phyloP scores from a whole-genome alignment of 2,797 vertebrate species.

The Allobates femoralis region DNA sequence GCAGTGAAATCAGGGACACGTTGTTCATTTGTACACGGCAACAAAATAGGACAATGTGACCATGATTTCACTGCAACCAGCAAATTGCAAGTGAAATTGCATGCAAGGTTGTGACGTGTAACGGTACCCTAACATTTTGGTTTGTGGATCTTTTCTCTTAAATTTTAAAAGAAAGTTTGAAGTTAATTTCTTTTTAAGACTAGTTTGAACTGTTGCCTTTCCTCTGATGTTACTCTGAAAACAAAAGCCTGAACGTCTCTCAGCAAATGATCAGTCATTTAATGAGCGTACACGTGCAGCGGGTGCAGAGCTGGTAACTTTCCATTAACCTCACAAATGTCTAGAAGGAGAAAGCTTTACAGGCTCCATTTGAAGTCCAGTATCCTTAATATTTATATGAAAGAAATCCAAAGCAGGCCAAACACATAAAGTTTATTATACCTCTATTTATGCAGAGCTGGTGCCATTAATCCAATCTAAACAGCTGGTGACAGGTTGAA shows the following conservation, averaged over 20 bases:
- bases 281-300: constrained; percentile 39
- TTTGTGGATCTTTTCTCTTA: not conserved
- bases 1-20: too few relatives aligned
- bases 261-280: constrained; percentile 19
- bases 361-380: constrained; percentile 49
- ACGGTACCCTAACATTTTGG: too few relatives aligned
- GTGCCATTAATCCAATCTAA: constrained; percentile 55
- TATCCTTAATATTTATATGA: constrained; percentile 64
- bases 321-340: constrained; percentile 43
- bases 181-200: not conserved
- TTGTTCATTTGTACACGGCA: too few relatives aligned
- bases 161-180: not conserved
- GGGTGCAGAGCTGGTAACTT: constrained; percentile 46
- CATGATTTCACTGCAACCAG: too few relatives aligned
- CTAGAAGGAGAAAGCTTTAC: constrained; percentile 34
- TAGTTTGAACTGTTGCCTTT: not conserved
- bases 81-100: too few relatives aligned
- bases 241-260: constrained; percentile 11
- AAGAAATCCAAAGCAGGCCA: constrained; percentile 60
- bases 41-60: too few relatives aligned
- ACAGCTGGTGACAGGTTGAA: constrained; percentile 57
- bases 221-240: constrained; percentile 26
- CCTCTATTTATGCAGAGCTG: constrained; percentile 52
- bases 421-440: constrained; percentile 59
- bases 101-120: too few relatives aligned